Evolutionary conservation across 2,113 vertebrate species (phyloP), one percentile per base, ranked within the genome.

Genomic region (Artemisiospiza belli): DNA sequence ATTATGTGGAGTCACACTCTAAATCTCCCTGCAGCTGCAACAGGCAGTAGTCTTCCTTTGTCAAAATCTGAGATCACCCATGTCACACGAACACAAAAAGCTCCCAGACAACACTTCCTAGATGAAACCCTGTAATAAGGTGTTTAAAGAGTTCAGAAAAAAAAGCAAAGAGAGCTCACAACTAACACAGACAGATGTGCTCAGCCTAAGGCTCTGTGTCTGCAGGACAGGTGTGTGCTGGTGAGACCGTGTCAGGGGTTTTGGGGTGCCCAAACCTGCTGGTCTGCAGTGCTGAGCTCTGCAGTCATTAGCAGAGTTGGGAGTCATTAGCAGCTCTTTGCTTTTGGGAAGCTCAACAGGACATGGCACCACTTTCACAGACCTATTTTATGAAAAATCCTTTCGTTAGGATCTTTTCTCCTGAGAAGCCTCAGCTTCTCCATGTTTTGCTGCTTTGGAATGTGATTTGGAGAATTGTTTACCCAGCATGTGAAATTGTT

Each of bases 161-260:
- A 31, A 55, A 15, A 12, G 33, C 22, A 59, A 17, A 31, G 43
- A 27, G 39, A 23, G 9, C 17, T 69, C 39, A 2, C 13, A 37
- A 3, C 12, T 55, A 15, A 46, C 0, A 3, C 8, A 77, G 41
- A 16, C 1, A 17, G 43, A 39, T 0, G 1, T 1, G 2, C 27
- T 87, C 16, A 24, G 37, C 41, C 10, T 27, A 12, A 72, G 21
- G 16, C 35, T 85, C 51, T 64, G 35, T 35, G 67, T 57, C 41
- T 46, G 4, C 21, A 23, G 43, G 31, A 31, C 19, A 28, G 37
- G n/a, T 20, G 18, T 66, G 74, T 74, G 28, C 33, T 74, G 72
- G 15, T 4, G 27, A 63, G 33, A 61, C 28, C 20, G 41, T 21
- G 9, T 19, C 19, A 43, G 59, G 39, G 2, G 14, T 41, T 73